Base-by-base conservation (phyloP, 2,888 invertebrate genomes). In the Hermaeophaga mercurialis region DNA sequence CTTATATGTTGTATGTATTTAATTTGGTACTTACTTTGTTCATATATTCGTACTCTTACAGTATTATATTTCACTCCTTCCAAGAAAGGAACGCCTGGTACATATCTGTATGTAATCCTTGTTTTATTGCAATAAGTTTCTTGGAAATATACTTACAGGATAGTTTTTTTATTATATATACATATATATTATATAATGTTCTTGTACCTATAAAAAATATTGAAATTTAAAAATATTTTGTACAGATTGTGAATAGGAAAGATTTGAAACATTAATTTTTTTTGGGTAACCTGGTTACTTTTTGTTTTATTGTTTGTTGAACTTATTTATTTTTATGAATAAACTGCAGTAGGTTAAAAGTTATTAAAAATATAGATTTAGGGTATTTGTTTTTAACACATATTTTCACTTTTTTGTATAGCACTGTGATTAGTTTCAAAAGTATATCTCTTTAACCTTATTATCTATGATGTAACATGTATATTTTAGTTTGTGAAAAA, bases 391-490 rank as follows among this genome's bases (percentile, higher is more conserved):
- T 72, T 69, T 67, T 69, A 64, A 70, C 67, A 68, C 69, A 53
- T 65, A 59, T 60, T 63, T n/a, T 59, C 39, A 38, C 39, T 31
- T 66, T 67, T 69, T 70, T 73, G 70, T 71, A 73, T 69, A 72
- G 74, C 74, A 75, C 74, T 74, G 71, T 74, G 73, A 74, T 74
- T 74, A 72, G 71, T 61, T 64, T 61, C 45, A 53, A 48, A 52
- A 48, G 34, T 54, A 46, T 43, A 41, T 46, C 50, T 56, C 45
- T 46, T 58, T 53, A 48, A 49, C 49, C 48, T 49, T 49, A 46
- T 45, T 57, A 50, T 59, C 48, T 26, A 36, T 24, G 14, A 36
- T 15, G 39, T 11, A 17, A 24, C 28, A 38, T 50, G 50, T 50
- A 50, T 12, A 50, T 50, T 50, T 50, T 41, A 50, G 41, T 50